These are phyloP conservation scores for Eremobia ochroleuca DNA, from an alignment of 2,888 invertebrate species.

Conservation along the genomic window DNA sequence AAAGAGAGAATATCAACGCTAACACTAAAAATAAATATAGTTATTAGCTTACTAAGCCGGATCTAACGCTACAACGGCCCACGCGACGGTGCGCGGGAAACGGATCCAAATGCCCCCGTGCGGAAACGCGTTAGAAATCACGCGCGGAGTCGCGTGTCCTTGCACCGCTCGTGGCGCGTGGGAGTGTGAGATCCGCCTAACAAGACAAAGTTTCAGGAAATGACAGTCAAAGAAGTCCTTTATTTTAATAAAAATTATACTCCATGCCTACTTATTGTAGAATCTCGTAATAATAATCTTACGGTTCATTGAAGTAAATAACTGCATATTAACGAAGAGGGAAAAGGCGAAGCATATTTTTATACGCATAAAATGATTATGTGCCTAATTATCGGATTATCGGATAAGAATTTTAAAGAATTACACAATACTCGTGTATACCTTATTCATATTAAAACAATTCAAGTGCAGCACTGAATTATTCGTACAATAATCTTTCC, in stretches of 20 bases:
- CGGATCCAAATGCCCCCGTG: too few species aligned
- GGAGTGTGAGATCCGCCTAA: too few species aligned
- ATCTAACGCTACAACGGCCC: too few species aligned
- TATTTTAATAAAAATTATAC: too few species aligned
- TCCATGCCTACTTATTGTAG: neutral
- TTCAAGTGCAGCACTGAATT: constrained; percentile 43
- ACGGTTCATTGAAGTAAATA: too few species aligned
- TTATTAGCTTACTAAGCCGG: neutral
- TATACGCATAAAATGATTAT: too few species aligned
- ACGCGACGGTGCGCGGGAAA: too few species aligned
- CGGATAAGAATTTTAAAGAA: neutral
- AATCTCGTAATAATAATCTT: neutral
- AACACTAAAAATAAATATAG: neutral
- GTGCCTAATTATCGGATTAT: too few species aligned
- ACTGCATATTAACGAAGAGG: neutral
- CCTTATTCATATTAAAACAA: constrained; percentile 31
- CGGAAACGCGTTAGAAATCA: too few species aligned
- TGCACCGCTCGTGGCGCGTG: too few species aligned
- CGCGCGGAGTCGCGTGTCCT: too few species aligned
- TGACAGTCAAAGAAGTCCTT: neutral
- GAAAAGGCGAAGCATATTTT: neutral
- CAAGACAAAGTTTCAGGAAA: neutral
- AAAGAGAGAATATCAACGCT: neutral
- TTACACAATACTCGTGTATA: constrained; percentile 10
- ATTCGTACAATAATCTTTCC: constrained; percentile 40